Percentiles rank a stretch among this genome's conserved stretches.
Evolutionary conservation across 2,797 vertebrate species (phyloP).

Genomic region (Adelosebastes latens): DNA sequence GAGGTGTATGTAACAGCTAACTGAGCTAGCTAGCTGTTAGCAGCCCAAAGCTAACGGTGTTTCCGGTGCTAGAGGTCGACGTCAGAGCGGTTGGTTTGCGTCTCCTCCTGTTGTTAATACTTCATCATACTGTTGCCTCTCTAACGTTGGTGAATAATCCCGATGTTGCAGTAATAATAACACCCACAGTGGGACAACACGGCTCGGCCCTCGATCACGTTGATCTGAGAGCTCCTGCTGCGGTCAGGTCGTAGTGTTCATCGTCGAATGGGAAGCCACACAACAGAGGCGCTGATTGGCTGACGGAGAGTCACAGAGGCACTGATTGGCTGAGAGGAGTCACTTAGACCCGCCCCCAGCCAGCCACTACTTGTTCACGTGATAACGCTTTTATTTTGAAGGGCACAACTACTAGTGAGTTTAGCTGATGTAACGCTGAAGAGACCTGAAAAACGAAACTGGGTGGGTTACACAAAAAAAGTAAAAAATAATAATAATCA

Average conservation of each 20-base stretch:
- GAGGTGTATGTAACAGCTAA: constrained; percentile 59
- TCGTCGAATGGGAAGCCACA: constrained; percentile 72
- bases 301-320: neutral
- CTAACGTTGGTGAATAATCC: constrained; percentile 1
- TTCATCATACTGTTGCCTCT: neutral
- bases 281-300: constrained; percentile 80
- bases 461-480: neutral
- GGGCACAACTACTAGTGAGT: neutral
- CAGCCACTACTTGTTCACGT: constrained; percentile 77
- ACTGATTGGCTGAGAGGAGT: too few relatives aligned
- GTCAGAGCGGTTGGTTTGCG: constrained; percentile 1
- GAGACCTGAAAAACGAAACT: neutral
- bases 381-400: constrained; percentile 62
- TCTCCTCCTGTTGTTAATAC: neutral
- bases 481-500: neutral
- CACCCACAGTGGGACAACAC: neutral
- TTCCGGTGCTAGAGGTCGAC: constrained; percentile 30
- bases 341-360: constrained; percentile 46
- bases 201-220: constrained; percentile 18
- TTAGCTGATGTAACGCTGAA: neutral
- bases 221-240: constrained; percentile 10
- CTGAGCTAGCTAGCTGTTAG: constrained; percentile 61
- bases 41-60: constrained; percentile 37
- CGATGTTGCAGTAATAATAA: neutral
- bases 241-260: constrained; percentile 68